Evolutionary conservation across 2,888 invertebrate species (phyloP).

Genomic region (Chydorus sphaericus): DNA sequence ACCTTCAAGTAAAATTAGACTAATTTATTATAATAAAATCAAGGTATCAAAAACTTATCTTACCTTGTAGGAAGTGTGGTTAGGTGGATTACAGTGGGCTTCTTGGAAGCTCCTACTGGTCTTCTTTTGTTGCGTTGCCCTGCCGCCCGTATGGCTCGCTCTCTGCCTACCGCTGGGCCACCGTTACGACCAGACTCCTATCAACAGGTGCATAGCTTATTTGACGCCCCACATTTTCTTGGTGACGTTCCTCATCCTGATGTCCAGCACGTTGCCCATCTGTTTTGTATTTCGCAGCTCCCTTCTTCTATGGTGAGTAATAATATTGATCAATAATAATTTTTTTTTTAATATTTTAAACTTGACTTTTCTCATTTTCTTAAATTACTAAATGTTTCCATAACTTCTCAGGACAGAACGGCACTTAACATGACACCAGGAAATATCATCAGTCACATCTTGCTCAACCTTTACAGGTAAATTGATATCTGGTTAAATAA

Average conservation of each 20-base stretch:
- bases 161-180: slow-evolving; percentile 90
- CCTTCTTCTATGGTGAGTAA: slow-evolving; percentile 16
- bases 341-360: too few relatives aligned
- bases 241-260: slow-evolving; percentile 77
- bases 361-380: too few relatives aligned
- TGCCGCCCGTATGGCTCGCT: slow-evolving; percentile 91
- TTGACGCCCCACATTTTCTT: slow-evolving; percentile 96
- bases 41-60: too few relatives aligned
- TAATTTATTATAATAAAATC: background rate
- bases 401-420: too few relatives aligned
- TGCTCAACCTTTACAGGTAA: too few relatives aligned
- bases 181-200: slow-evolving; percentile 93
- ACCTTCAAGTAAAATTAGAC: slow-evolving; percentile 50
- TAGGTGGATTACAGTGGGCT: slow-evolving; percentile 91
- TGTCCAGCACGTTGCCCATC: slow-evolving; percentile 77
- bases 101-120: slow-evolving; percentile 87
- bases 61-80: slow-evolving; percentile 97
- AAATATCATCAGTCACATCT: too few relatives aligned
- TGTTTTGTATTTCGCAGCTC: slow-evolving; percentile 31
- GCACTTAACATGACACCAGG: too few relatives aligned
- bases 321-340: too few relatives aligned
- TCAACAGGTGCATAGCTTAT: slow-evolving; percentile 97
- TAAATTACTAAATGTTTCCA: too few relatives aligned
- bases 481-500: too few relatives aligned
- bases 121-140: slow-evolving; percentile 79